phyloP scores from a whole-genome alignment of 2,797 vertebrate species.

The Phyllotis vaccarum region DNA sequence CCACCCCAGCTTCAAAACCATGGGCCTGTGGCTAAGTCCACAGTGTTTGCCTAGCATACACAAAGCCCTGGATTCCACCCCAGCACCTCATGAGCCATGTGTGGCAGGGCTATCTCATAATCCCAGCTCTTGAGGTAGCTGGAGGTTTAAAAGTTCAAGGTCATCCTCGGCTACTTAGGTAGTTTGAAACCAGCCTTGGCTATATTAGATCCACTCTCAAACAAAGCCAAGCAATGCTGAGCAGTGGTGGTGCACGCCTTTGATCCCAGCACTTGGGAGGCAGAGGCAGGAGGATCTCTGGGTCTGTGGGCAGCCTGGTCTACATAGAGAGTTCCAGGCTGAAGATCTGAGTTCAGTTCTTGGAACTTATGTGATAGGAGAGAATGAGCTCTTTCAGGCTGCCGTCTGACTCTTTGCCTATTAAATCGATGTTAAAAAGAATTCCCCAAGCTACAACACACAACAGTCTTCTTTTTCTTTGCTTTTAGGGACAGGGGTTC shows the following conservation, averaged over 20 bases:
- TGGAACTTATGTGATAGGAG: not conserved
- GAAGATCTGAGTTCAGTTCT: not conserved
- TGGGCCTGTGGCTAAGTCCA: too few relatives aligned
- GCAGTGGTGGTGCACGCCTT: not conserved
- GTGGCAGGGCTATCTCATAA: too few relatives aligned
- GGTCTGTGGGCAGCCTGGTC: not conserved
- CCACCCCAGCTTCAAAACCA: not conserved
- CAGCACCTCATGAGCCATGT: rapidly evolving
- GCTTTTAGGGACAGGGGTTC: not conserved
- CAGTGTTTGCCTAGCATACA: not conserved
- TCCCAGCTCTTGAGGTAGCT: not conserved
- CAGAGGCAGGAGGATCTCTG: not conserved
- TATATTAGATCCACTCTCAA: not conserved
- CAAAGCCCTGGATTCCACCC: not conserved
- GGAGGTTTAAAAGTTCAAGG: not conserved
- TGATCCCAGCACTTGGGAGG: too few relatives aligned
- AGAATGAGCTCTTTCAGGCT: not conserved
- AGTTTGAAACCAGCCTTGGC: not conserved
- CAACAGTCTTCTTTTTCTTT: not conserved
- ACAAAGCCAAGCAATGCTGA: not conserved
- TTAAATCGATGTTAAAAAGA: not conserved
- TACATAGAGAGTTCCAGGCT: not conserved
- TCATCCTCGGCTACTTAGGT: not conserved
- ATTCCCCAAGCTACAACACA: not conserved
- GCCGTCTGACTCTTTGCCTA: not conserved